These are phyloP conservation scores for Hypsopygia costalis DNA, from an alignment of 2,888 invertebrate species.

Conservation along the genomic window DNA sequence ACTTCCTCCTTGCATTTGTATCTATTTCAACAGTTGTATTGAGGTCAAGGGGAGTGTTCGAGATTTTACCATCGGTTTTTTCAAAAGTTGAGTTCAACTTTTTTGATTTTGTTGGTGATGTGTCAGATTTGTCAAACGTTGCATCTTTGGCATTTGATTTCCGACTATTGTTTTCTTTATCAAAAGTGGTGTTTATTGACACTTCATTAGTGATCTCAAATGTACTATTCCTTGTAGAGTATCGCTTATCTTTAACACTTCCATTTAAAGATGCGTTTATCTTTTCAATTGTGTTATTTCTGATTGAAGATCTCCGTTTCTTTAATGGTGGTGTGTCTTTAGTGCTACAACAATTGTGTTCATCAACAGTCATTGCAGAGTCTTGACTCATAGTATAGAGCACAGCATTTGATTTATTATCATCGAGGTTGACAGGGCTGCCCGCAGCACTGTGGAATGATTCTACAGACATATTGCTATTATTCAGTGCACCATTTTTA, in stretches of 20 bases:
- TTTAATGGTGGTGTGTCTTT: constrained; percentile 1
- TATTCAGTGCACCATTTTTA: constrained; percentile 24
- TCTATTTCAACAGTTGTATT: constrained; percentile 21
- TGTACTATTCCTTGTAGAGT: background rate
- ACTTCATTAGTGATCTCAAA: background rate
- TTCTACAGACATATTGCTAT: constrained; percentile 43
- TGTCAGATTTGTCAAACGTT: constrained; percentile 18
- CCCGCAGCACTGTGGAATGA: constrained; percentile 65
- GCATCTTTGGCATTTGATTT: constrained; percentile 14
- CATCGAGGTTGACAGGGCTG: constrained; percentile 36
- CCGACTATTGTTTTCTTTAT: constrained; percentile 11
- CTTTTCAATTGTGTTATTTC: background rate
- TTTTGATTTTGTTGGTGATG: constrained; percentile 5
- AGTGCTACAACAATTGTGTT: too few species aligned
- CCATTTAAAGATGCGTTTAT: background rate
- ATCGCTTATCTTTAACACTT: background rate
- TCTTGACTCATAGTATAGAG: too few species aligned
- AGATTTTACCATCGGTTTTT: constrained; percentile 7
- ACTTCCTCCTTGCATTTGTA: constrained; percentile 11
- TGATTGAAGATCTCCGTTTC: background rate
- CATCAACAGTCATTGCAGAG: background rate
- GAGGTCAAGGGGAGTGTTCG: background rate
- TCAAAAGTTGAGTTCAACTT: constrained; percentile 14
- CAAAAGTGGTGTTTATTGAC: constrained; percentile 18
- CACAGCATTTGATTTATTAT: background rate